phyloP scores from a whole-genome alignment of 1,140 invertebrate genomes.

The Diorhabda carinulata region DNA sequence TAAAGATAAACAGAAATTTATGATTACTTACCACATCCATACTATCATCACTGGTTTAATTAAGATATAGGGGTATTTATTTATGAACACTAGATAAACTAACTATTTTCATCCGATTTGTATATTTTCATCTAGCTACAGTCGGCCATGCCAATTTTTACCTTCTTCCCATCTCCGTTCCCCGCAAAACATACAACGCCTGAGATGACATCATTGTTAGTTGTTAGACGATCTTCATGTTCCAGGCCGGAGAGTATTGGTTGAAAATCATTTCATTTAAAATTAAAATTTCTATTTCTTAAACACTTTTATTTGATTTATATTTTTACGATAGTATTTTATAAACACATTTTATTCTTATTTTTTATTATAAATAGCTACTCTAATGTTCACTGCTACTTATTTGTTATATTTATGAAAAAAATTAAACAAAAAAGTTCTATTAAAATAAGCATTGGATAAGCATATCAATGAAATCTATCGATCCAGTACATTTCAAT shows the following conservation, averaged over 20 bases:
- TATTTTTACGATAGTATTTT: too few relatives aligned
- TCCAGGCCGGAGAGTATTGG: slow-evolving; percentile 1
- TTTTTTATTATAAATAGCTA: too few relatives aligned
- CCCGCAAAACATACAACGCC: slow-evolving; percentile 39
- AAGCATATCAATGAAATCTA: too few relatives aligned
- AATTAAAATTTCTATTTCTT: too few relatives aligned
- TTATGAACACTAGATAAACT: slow-evolving; percentile 17
- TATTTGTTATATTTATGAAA: too few relatives aligned
- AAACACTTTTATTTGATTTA: too few relatives aligned
- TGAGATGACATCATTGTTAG: slow-evolving; percentile 26
- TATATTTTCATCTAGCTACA: slow-evolving; percentile 35
- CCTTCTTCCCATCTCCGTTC: slow-evolving; percentile 32
- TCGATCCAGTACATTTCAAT: too few relatives aligned
- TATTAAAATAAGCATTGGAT: too few relatives aligned
- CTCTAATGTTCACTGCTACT: too few relatives aligned
- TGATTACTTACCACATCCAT: slow-evolving; percentile 20
- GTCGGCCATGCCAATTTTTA: slow-evolving; percentile 48
- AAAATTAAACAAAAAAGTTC: too few relatives aligned
- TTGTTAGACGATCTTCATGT: not conserved
- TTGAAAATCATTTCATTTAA: not conserved
- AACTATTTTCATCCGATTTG: slow-evolving; percentile 31
- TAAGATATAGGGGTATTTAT: slow-evolving; percentile 4
- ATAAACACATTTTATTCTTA: too few relatives aligned
- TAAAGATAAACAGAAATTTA: slow-evolving; percentile 11
- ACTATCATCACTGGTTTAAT: slow-evolving; percentile 8